phyloP scores from a whole-genome alignment of 2,797 vertebrate genomes.

The Ambastaia sidthimunki region DNA sequence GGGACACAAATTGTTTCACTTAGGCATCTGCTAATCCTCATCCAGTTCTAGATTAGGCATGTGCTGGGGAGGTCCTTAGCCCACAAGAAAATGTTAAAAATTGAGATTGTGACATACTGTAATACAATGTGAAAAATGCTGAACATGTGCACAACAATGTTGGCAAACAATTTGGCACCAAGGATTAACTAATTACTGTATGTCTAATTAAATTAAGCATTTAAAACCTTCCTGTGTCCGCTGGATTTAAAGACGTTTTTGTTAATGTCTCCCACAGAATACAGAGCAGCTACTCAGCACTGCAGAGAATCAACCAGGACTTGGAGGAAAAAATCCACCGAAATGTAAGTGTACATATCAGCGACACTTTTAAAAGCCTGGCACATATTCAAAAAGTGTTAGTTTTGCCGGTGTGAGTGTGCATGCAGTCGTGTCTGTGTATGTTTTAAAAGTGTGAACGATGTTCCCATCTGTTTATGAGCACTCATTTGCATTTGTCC shows the following conservation, averaged over 20 bases:
- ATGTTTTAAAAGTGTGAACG: background rate
- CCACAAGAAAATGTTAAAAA: conserved; percentile 21
- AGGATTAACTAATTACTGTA: background rate
- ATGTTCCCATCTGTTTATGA: conserved; percentile 19
- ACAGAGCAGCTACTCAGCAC: conserved; percentile 94
- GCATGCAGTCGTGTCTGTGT: conserved; percentile 8
- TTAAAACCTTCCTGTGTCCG: conserved; percentile 6
- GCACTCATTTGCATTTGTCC: conserved; percentile 49
- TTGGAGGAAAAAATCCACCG: conserved; percentile 96
- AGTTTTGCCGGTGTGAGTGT: background rate
- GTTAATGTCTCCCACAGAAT: conserved; percentile 79
- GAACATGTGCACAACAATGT: conserved; percentile 1
- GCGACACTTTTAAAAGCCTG: background rate
- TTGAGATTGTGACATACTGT: background rate
- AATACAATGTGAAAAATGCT: conserved; percentile 15
- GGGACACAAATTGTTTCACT: conserved; percentile 1
- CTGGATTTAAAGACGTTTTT: conserved; percentile 21
- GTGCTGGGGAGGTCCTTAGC: background rate
- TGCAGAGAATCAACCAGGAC: conserved; percentile 98
- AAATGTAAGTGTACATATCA: conserved; percentile 82
- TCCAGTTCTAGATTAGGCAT: background rate
- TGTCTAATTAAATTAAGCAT: background rate
- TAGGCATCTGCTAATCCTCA: background rate
- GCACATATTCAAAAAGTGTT: conserved; percentile 21
- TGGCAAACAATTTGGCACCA: background rate